phyloP scores from a whole-genome alignment of 64 coral and sea anemone genomes.

The Pocillopora verrucosa region DNA sequence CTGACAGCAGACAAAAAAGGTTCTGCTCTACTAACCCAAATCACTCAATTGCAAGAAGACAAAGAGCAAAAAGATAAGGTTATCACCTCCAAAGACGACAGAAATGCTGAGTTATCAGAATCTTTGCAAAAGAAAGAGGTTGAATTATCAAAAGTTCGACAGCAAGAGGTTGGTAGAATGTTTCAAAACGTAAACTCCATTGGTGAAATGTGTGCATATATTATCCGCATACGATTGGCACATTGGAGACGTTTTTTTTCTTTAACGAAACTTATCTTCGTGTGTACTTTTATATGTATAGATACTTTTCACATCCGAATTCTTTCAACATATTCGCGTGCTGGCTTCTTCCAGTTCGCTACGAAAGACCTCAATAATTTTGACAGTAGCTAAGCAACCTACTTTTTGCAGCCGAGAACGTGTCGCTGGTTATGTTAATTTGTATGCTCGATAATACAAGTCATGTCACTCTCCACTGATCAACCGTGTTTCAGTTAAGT shows the following conservation, averaged over 20 bases:
- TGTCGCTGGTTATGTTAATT: neutral
- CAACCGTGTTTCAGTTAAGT: too few relatives aligned
- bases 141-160: neutral
- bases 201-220: neutral
- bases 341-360: too few relatives aligned
- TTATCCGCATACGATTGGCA: too few relatives aligned
- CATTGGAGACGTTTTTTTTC: too few relatives aligned
- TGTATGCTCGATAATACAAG: neutral
- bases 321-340: too few relatives aligned
- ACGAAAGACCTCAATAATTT: too few relatives aligned
- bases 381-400: neutral
- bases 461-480: too few relatives aligned
- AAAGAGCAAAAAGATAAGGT: neutral
- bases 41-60: constrained; percentile 29
- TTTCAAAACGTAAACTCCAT: neutral
- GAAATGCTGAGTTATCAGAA: neutral
- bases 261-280: too few relatives aligned
- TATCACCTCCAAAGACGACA: neutral
- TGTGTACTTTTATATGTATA: too few relatives aligned
- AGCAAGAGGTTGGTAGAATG: constrained; percentile 3
- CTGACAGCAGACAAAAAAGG: constrained; percentile 34
- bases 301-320: too few relatives aligned
- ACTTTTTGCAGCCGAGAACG: neutral
- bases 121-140: neutral
- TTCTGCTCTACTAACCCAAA: constrained; percentile 4